Conservation (phyloP, 1,140 invertebrate species). For the Heliconius congener region DNA sequence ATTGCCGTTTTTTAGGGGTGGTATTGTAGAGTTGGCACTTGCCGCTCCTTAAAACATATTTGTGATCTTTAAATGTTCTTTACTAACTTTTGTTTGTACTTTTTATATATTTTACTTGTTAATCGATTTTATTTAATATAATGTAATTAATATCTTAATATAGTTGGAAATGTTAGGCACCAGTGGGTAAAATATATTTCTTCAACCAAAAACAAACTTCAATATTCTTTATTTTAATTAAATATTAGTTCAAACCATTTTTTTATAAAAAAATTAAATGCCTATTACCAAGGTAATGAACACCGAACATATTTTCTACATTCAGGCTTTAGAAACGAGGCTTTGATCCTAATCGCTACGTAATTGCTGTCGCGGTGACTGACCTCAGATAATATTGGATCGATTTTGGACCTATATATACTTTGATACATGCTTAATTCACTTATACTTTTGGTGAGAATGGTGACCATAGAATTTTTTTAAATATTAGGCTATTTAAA, state of each 20-base stretch:
- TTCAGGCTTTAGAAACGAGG: constrained; percentile 3
- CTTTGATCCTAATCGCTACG: constrained; percentile 17
- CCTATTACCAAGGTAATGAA: not conserved
- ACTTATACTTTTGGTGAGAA: not conserved
- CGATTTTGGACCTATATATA: constrained; percentile 1
- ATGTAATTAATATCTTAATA: no score
- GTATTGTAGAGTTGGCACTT: constrained; percentile 54
- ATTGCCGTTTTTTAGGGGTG: constrained; percentile 68
- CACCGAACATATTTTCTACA: not conserved
- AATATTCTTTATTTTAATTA: no score
- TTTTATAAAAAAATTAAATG: not conserved
- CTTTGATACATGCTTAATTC: no score
- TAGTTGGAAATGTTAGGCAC: no score
- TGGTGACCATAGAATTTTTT: no score
- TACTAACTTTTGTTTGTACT: not conserved
- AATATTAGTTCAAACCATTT: not conserved
- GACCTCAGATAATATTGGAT: constrained; percentile 17
- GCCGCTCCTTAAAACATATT: constrained; percentile 48
- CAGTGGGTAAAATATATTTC: no score
- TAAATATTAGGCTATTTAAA: no score
- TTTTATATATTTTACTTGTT: no score
- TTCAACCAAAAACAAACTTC: no score
- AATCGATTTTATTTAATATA: no score
- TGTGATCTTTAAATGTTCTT: not conserved
- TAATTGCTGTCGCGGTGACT: not conserved